Base-by-base conservation (phyloP, 2,888 invertebrate species). In the Ganaspis brasiliensis region DNA sequence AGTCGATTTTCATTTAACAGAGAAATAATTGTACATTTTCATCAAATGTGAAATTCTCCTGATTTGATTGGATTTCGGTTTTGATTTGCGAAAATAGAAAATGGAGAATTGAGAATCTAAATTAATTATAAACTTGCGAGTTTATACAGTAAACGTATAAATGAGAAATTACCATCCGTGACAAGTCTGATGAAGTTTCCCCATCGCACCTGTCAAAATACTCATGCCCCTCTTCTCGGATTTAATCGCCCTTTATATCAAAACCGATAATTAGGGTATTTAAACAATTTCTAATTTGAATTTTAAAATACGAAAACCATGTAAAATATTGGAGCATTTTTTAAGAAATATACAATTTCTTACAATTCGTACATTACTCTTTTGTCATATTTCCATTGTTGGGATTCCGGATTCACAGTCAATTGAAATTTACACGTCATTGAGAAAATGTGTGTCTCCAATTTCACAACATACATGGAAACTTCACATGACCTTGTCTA, bases 141-240 rank as follows among this genome's bases (percentile, higher is more conserved):
- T 63, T 14, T 1, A n/a, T n/a, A 10, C 2, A 16, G 40, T 40
- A 40, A 40, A 40, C 24, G 63, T 63, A 19, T 19, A 37, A 40
- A 21, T 12, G 21, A 21, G 10, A 57, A 57, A 57, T 57, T 45
- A 63, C 21, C 21, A 63, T 40, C 37, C 37, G 14, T 63, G 40
- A 61, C 19, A 52, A 52, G n/a, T 52, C 12, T 19, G 35, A 21
- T 37, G 16, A 40, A 63, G 19, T 24, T 19, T 40, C 40, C 61
- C 40, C 24, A 63, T 63, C 40, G 14, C 40, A 63, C 63, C 63
- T 63, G 63, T 63, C 63, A 40, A 14, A 40, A 63, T 40, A 40
- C 40, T 14, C 37, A 63, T 19, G 19, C 19, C 14, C 37, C 40
- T 24, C 4, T 19, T 37, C 14, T 37, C 21, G 40, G 8, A 63